phyloP scores from a whole-genome alignment of 2,113 vertebrate species.

The Ceyx melanurus region DNA sequence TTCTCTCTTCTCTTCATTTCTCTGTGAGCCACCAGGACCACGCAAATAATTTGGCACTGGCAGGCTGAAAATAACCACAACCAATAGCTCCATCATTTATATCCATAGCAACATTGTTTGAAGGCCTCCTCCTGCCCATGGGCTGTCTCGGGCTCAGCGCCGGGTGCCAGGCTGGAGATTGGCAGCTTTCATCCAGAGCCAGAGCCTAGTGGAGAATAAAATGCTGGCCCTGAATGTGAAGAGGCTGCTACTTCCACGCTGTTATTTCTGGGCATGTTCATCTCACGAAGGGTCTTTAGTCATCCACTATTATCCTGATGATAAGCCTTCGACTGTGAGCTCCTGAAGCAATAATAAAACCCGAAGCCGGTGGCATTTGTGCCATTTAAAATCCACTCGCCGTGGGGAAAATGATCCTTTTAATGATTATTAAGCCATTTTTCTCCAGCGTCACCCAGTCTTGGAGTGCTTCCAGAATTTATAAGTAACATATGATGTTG shows the following conservation, averaged over 20 bases:
- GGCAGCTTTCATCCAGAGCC: constrained; percentile 15
- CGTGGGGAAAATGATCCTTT: constrained; percentile 56
- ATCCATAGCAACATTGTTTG: constrained; percentile 77
- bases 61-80: constrained; percentile 76
- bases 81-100: constrained; percentile 65
- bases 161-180: constrained; percentile 15
- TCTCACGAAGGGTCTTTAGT: constrained; percentile 39
- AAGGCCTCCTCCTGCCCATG: constrained; percentile 69
- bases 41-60: constrained; percentile 70
- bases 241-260: neutral
- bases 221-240: neutral
- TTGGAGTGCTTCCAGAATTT: constrained; percentile 30
- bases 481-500: neutral
- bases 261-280: constrained; percentile 42
- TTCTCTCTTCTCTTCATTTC: neutral
- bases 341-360: constrained; percentile 38
- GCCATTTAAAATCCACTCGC: constrained; percentile 40
- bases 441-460: constrained; percentile 14
- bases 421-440: constrained; percentile 54
- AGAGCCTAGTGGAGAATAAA: constrained; percentile 10
- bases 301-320: constrained; percentile 30
- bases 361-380: constrained; percentile 10
- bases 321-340: constrained; percentile 6
- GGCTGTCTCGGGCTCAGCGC: constrained; percentile 28
- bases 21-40: constrained; percentile 37